These are phyloP conservation scores for Tetanocera ferruginea DNA, from an alignment of 2,888 invertebrate species.

Conservation along the genomic window DNA sequence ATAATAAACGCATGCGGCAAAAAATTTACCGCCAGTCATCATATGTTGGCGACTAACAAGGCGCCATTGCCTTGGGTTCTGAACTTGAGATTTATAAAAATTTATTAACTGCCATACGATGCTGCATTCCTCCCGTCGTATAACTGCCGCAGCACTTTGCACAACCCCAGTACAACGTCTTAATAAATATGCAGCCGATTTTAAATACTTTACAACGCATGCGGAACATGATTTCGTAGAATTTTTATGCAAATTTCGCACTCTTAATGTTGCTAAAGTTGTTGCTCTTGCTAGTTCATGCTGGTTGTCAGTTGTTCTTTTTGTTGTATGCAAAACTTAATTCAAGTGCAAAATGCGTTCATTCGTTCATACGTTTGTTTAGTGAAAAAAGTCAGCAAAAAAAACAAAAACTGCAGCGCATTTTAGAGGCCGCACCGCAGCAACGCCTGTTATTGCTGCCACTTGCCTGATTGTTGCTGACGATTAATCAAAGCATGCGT, in stretches of 20 bases:
- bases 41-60: background rate
- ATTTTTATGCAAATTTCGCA: conserved; percentile 19
- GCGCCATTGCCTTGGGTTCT: conserved; percentile 1
- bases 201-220: conserved; percentile 9
- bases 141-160: background rate
- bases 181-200: background rate
- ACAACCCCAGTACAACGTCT: no score
- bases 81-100: background rate
- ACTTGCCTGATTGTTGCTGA: conserved; percentile 4
- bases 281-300: no score
- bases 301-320: background rate
- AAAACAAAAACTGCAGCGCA: background rate
- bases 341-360: conserved; percentile 4
- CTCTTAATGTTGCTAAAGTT: background rate
- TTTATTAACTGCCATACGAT: background rate
- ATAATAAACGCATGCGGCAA: background rate
- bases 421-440: background rate
- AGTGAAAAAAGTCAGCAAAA: no score
- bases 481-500: background rate
- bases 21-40: background rate
- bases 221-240: conserved; percentile 22
- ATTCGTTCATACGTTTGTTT: background rate
- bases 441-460: conserved; percentile 1
- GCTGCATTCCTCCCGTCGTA: background rate
- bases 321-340: background rate